Evolutionary conservation across 2,888 invertebrate genomes (phyloP), one percentile per base, ranked within the genome.

Genomic region (Drosophila melanosoma): DNA sequence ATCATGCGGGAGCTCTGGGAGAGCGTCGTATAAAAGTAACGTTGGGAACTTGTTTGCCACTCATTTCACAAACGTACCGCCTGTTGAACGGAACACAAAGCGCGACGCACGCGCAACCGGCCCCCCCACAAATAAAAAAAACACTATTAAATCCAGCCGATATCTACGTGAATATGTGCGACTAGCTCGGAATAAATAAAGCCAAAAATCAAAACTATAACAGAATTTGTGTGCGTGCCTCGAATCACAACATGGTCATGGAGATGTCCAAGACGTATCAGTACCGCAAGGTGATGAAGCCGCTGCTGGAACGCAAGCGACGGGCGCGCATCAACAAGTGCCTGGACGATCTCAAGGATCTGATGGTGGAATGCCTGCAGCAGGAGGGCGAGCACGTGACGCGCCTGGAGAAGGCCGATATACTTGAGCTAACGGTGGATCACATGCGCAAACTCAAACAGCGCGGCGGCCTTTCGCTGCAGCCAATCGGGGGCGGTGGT

Each of bases 201-300:
- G 69, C 11, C 57, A 53, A 33, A 61, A 75, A 63, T 60, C 53
- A 26, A 54, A 62, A 65, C 32, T 42, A 10, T 52, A 66, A 56
- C 6, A 10, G 58, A 40, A 64, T 68, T 40, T 68, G 66, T 68
- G 67, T 54, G 45, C 69, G 72, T 56, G 75, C 42, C 36, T 63
- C 38, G 38, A 59, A 65, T 45, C 73, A 71, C 69, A 91, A 77
- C 81, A 93, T 93, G 92, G 93, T 92, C 89, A 92, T 92, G 92
- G 93, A 93, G 91, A 93, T 98, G 94, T 97, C 97, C 92, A 95
- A 98, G 93, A 98, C 98, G 91, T 97, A 97, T 94, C 97, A 98
- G 93, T 98, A 98, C 94, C 95, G 98, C 94, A 98, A 97, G 96
- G 97, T 98, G 92, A 97, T 97, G 97, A 97, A 98, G 93, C 97